Evolutionary conservation across 2,797 vertebrate species (phyloP).

Genomic region (Chelonia mydas): DNA sequence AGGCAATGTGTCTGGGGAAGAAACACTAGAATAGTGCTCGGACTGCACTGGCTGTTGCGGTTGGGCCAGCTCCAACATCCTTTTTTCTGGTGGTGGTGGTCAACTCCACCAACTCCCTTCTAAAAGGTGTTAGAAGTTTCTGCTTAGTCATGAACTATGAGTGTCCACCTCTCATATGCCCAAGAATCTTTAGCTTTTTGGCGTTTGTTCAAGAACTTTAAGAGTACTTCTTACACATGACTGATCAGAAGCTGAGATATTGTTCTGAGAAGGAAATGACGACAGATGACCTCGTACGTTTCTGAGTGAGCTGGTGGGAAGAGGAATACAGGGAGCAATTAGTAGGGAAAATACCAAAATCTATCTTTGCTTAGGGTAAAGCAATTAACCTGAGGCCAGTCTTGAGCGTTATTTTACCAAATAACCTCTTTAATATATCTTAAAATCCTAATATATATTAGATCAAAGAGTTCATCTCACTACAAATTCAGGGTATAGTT

Average conservation of each 20-base stretch:
- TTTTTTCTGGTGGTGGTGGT: neutral
- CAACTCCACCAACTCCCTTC: neutral
- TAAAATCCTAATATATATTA: neutral
- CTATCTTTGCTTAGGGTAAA: neutral
- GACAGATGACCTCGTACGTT: neutral
- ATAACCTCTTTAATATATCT: neutral
- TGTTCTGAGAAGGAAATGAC: neutral
- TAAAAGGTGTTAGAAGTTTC: neutral
- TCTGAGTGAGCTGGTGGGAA: neutral
- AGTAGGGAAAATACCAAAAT: neutral
- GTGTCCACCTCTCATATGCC: neutral
- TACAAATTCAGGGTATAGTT: neutral
- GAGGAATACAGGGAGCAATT: neutral
- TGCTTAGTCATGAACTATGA: neutral
- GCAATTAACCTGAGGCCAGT: neutral
- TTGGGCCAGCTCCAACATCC: neutral
- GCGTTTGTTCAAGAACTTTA: neutral
- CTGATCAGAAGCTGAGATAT: neutral
- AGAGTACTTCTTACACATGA: neutral
- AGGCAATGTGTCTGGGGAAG: neutral
- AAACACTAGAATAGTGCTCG: neutral
- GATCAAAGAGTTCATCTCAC: neutral
- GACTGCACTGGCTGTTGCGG: neutral
- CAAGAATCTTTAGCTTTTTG: neutral
- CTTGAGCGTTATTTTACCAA: neutral